Evolutionary conservation across 1,140 invertebrate genomes (phyloP).

Genomic region (Ceratina calcarata): DNA sequence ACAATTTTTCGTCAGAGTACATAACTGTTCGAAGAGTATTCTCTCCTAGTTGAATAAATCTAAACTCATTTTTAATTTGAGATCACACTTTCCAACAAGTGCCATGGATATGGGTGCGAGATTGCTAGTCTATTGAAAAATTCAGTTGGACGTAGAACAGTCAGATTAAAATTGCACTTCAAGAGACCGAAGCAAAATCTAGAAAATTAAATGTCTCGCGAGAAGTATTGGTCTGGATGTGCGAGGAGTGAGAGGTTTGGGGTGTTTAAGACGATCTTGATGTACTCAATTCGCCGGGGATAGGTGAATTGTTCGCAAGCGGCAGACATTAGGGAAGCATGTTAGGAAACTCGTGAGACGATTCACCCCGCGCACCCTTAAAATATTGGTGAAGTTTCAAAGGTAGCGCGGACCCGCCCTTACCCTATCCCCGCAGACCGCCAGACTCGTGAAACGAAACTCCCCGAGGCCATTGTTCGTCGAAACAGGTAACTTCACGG

Average conservation of each 20-base stretch:
- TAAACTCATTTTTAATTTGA: background rate
- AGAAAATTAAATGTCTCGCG: background rate
- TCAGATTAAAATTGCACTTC: background rate
- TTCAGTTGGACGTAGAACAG: background rate
- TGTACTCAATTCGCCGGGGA: slow-evolving; percentile 55
- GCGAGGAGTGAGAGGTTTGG: background rate
- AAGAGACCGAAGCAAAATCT: background rate
- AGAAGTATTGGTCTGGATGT: background rate
- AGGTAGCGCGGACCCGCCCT: slow-evolving; percentile 53
- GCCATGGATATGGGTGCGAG: background rate
- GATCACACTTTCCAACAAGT: background rate
- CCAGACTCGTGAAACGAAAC: slow-evolving; percentile 61
- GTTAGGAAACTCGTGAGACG: slow-evolving; percentile 58
- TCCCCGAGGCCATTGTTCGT: slow-evolving; percentile 75
- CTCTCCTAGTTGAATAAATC: too few species aligned
- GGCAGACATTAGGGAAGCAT: slow-evolving; percentile 67
- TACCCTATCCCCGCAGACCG: too few species aligned
- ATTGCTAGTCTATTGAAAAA: background rate
- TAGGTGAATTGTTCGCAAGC: slow-evolving; percentile 68
- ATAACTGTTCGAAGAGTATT: too few species aligned
- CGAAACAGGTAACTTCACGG: slow-evolving; percentile 69
- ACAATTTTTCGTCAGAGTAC: too few species aligned
- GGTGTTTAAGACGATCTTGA: slow-evolving; percentile 42
- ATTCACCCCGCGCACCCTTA: slow-evolving; percentile 63
- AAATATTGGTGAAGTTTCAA: slow-evolving; percentile 78